Base-by-base conservation (phyloP, 1,140 invertebrate genomes). In the Drosophila pseudoananassae region DNA sequence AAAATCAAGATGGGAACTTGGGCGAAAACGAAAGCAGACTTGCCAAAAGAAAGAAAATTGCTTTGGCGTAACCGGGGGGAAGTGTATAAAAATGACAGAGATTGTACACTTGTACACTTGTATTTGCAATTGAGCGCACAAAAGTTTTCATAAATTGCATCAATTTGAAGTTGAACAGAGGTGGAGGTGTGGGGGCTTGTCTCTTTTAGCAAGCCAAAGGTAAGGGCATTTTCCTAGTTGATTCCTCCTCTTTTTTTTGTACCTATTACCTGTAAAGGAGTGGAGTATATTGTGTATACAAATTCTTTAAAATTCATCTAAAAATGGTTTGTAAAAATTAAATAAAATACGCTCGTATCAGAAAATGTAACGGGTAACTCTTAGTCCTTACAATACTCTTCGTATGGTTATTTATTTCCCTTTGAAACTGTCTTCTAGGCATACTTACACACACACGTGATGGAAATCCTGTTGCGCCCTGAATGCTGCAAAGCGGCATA, bases 111-210 rank as follows among this genome's bases (percentile, higher is more conserved):
- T 63, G 53, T 75, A 51, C 59, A 64, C 71, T 75, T 81, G 78
- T 87, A 81, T 77, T 85, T 70, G 82, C 82, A 85, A 81, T 87
- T 85, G 82, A 85, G 82, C 82, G 82, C 78, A 87, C 82, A 85
- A 85, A 85, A 85, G 77, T 85, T 85, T 85, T 85, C 82, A 85
- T 85, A 85, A 85, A 85, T 85, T 85, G 82, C 82, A 85, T 85
- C 82, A 85, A 85, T 85, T 85, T 85, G 74, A 63, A 87, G 82
- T 81, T 45, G 51, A 53, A 49, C 20, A 10, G 47, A 40, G 25
- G 9, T 14, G 5, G 6, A 45, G 27, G 8, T 14, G 12, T 50
- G 46, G 38, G 31, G 17, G 27, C 46, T 60, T 36, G 43, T 54
- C 47, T 58, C 38, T 51, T n/a, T 63, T 59, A 56, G 65, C 61